phyloP scores from a whole-genome alignment of 2,888 invertebrate species.

The Kuschelorhynchus macadamiae region DNA sequence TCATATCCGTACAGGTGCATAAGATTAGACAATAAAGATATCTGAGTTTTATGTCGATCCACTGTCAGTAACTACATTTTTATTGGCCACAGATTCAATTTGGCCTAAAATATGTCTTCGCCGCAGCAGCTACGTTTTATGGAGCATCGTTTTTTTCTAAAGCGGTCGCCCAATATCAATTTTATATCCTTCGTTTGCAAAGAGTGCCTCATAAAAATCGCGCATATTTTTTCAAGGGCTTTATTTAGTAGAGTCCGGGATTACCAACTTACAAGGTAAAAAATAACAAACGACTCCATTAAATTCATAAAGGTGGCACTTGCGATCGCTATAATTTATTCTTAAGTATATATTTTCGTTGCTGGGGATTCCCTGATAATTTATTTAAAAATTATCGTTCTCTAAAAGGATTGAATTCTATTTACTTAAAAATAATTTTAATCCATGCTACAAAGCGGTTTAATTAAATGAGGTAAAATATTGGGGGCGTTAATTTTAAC shows the following conservation, averaged over 20 bases:
- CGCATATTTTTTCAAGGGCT: slow-evolving; percentile 42
- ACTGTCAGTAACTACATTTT: slow-evolving; percentile 35
- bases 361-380: not conserved
- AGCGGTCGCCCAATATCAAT: slow-evolving; percentile 42
- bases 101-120: slow-evolving; percentile 40
- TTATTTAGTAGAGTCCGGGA: slow-evolving; percentile 42
- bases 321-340: slow-evolving; percentile 21
- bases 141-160: slow-evolving; percentile 33
- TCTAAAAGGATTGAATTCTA: too few species aligned
- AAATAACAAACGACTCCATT: slow-evolving; percentile 43
- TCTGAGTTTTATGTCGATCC: slow-evolving; percentile 23
- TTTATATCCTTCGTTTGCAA: slow-evolving; percentile 43
- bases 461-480: too few species aligned
- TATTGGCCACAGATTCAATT: slow-evolving; percentile 43
- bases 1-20: not conserved
- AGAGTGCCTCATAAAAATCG: slow-evolving; percentile 40
- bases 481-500: too few species aligned
- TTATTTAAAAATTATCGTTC: too few species aligned
- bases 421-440: too few species aligned
- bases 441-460: too few species aligned
- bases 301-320: slow-evolving; percentile 38
- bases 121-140: slow-evolving; percentile 38
- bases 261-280: slow-evolving; percentile 40
- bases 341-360: not conserved
- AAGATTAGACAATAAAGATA: slow-evolving; percentile 16